These are phyloP conservation scores for Ochlodes sylvanus DNA, from an alignment of 2,888 invertebrate species.

Conservation along the genomic window DNA sequence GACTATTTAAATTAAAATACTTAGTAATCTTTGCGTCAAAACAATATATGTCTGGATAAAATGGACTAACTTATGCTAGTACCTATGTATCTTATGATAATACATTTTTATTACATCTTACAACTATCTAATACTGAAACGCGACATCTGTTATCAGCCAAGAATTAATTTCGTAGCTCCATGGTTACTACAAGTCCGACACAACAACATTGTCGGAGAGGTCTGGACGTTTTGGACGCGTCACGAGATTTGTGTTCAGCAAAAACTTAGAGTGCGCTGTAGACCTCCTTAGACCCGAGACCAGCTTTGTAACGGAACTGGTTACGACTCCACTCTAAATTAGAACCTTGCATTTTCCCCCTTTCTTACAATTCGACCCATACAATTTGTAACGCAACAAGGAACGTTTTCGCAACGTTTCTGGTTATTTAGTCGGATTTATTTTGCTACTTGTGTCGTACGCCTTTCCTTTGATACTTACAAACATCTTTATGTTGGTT, in stretches of 20 bases:
- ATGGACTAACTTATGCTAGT: neutral
- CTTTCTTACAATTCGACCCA: conserved; percentile 62
- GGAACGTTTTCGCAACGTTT: conserved; percentile 74
- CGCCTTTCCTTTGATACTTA: conserved; percentile 5
- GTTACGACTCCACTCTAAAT: conserved; percentile 67
- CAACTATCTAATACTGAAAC: too few species aligned
- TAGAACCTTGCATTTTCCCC: conserved; percentile 66
- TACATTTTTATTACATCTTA: too few species aligned
- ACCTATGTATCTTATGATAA: too few species aligned
- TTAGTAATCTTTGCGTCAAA: too few species aligned
- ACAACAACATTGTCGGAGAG: conserved; percentile 24
- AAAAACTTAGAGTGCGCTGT: conserved; percentile 49
- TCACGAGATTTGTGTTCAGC: conserved; percentile 47
- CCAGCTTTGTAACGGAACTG: conserved; percentile 69
- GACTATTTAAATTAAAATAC: too few species aligned
- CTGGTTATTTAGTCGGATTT: conserved; percentile 59
- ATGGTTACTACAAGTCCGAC: conserved; percentile 12
- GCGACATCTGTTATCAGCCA: too few species aligned
- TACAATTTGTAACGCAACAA: conserved; percentile 74
- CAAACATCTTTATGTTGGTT: neutral
- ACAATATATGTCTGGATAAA: too few species aligned
- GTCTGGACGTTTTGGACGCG: conserved; percentile 17
- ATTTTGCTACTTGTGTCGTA: conserved; percentile 49
- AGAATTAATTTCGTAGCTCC: conserved; percentile 8
- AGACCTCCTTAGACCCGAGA: conserved; percentile 60